Base-by-base conservation (phyloP, 30 jellyfish, hydroid and myxozoan species). In the Sanderia malayensis region DNA sequence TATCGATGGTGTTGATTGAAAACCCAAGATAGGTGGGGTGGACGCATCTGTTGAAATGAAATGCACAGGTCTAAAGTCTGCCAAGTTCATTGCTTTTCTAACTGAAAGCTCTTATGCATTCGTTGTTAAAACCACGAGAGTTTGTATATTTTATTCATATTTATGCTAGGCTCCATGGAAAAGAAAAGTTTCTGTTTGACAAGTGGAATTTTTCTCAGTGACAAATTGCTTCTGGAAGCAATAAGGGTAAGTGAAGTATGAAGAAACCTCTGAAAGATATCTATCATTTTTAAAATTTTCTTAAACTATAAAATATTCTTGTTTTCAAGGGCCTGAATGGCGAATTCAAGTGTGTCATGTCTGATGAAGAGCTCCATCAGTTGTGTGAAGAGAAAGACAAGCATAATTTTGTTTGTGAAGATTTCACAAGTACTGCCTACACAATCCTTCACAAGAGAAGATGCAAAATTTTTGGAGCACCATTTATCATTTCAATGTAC, bases 381-480 rank as follows among this genome's bases (percentile, higher is more conserved):
- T 61, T 58, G 37, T 46, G 86, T 22, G 81, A 69, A 25, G 88
- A 79, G 24, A 81, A 80, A 30, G 75, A 85, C 41, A 74, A 79
- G 34, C 83, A 85, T 59, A 74, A 72, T 67, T 93, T 93, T 62
- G 86, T 93, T 17, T 85, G 96, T 75, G 95, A 86, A 24, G 81
- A 76, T 33, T 93, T 93, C 80, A 31, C 79, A 19, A 94, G 67
- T 44, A 87, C 74, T n/a, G 29, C 59, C 58, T 93, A 86, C 64
- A 34, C 58, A 1, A 33, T n/a, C 6, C 94, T 93, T 28, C 82
- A 78, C 63, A 93, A 81, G 79, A 64, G 75, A 37, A 31, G 61
- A 46, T 85, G 99, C 79, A 86, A 84, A n/a, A 81, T 93, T 18
- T 81, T 95, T 73, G 99, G 95, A 9, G 97, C 99, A 67, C 96